A percentile compares a stretch with the other conserved stretches of the same genome.
Conservation (phyloP, 2,888 invertebrate species). For the Drosophila flavopinicola region DNA sequence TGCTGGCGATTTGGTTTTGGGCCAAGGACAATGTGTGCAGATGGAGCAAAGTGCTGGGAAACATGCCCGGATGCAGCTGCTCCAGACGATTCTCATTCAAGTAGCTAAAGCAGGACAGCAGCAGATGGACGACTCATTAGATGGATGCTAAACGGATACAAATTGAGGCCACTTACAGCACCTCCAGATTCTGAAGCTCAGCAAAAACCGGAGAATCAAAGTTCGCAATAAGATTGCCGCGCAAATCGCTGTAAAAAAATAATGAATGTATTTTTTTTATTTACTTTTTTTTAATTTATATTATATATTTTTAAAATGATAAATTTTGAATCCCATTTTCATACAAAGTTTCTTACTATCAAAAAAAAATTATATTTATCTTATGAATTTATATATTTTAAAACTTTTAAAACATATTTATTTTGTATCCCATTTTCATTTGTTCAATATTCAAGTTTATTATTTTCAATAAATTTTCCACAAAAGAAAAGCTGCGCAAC, state of each 20-base stretch:
- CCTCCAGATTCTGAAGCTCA: conserved; percentile 83
- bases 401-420: too few species aligned
- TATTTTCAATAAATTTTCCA: too few species aligned
- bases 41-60: conserved; percentile 81
- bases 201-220: conserved; percentile 83
- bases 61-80: conserved; percentile 78
- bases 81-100: conserved; percentile 84
- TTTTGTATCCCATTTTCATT: too few species aligned
- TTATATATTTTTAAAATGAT: too few species aligned
- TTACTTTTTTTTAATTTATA: too few species aligned
- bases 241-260: conserved; percentile 85
- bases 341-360: too few species aligned
- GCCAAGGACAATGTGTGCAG: conserved; percentile 85
- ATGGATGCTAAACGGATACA: neutral
- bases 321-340: too few species aligned
- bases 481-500: too few species aligned
- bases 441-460: too few species aligned
- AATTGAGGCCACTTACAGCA: conserved; percentile 82
- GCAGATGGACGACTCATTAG: neutral
- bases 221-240: conserved; percentile 84
- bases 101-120: conserved; percentile 61
- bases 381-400: too few species aligned
- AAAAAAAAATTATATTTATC: too few species aligned
- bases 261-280: too few species aligned
- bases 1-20: conserved; percentile 83